These are phyloP conservation scores for Ictidomys tridecemlineatus DNA, from an alignment of 2,113 vertebrate species.

Conservation along the genomic window DNA sequence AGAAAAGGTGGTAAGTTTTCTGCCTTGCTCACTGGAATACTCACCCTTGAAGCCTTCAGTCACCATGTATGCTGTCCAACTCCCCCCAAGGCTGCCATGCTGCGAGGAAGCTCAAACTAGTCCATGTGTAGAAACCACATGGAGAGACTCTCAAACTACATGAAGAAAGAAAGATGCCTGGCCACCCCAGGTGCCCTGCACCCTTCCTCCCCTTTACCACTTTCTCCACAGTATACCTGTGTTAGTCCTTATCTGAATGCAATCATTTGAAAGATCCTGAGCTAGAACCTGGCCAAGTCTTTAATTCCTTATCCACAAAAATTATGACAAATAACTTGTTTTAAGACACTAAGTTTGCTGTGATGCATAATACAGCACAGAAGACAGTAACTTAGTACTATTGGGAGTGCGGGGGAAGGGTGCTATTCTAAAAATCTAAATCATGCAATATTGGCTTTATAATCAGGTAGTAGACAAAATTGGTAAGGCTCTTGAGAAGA, in stretches of 20 bases:
- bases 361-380: neutral
- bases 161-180: neutral
- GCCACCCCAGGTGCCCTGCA: neutral
- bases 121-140: slow-evolving; percentile 34
- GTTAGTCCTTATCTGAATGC: neutral
- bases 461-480: neutral
- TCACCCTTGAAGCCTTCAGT: slow-evolving; percentile 62
- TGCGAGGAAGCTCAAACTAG: slow-evolving; percentile 63
- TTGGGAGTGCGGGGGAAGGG: neutral
- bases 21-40: slow-evolving; percentile 60
- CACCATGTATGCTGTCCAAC: slow-evolving; percentile 37
- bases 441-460: neutral
- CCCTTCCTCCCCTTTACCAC: neutral
- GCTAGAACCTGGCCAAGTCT: neutral
- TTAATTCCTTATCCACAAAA: slow-evolving; percentile 50
- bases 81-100: slow-evolving; percentile 52
- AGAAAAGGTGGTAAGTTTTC: slow-evolving; percentile 19
- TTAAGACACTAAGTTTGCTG: slow-evolving; percentile 14
- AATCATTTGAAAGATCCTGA: slow-evolving; percentile 15
- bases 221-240: neutral
- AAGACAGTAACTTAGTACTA: neutral
- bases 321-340: neutral
- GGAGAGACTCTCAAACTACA: slow-evolving; percentile 48
- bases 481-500: neutral
- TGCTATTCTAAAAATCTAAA: slow-evolving; percentile 56